Conservation (phyloP, 1,140 invertebrate species). For the Acarapis woodi region DNA sequence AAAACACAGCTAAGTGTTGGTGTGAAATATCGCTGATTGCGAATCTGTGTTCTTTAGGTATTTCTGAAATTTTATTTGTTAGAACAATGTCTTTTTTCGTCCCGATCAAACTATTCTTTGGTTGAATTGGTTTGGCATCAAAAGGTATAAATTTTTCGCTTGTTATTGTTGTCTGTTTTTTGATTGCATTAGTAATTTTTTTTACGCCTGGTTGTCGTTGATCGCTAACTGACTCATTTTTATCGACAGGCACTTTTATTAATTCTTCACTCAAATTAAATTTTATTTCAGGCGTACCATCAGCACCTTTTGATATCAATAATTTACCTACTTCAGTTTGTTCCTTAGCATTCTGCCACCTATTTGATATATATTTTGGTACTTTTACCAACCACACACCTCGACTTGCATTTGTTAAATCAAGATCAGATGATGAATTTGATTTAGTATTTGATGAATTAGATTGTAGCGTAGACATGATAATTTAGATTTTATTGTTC, state of each 20-base stretch:
- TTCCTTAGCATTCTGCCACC: conserved; percentile 52
- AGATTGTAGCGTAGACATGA: no score
- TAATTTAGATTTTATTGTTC: no score
- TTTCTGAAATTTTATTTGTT: conserved; percentile 27
- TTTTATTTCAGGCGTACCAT: conserved; percentile 37
- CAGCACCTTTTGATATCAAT: conserved; percentile 28
- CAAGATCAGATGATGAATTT: conserved; percentile 3
- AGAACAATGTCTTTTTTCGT: conserved; percentile 26
- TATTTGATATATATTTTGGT: conserved; percentile 73
- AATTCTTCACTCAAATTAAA: conserved; percentile 34
- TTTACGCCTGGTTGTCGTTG: no score
- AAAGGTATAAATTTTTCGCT: no score
- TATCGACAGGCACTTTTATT: conserved; percentile 18
- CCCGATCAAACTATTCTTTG: background rate
- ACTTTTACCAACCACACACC: conserved; percentile 87
- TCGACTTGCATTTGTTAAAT: conserved; percentile 16
- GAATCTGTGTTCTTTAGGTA: conserved; percentile 63
- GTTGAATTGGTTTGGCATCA: no score
- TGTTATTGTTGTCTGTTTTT: background rate
- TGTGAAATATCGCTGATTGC: conserved; percentile 56
- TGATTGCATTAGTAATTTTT: no score
- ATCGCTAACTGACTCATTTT: background rate
- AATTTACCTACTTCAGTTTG: conserved; percentile 47
- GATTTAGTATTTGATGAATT: no score
- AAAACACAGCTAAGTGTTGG: conserved; percentile 65